These are phyloP conservation scores for Scelioninae gen. 2 DNA, from an alignment of 2,888 invertebrate species.

Conservation along the genomic window DNA sequence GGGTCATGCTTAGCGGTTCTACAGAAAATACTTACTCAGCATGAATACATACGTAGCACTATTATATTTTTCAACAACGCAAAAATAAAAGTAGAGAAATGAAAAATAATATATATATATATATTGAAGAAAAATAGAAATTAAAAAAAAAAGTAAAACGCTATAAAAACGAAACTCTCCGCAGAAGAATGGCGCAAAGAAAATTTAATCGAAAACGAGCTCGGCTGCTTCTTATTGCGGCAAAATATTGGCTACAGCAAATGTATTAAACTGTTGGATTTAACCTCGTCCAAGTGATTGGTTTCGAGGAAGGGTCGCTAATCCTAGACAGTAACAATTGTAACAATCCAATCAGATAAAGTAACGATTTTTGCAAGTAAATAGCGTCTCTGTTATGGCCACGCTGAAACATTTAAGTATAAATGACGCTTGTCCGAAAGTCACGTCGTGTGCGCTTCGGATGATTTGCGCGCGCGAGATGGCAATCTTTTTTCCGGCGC, in stretches of 20 bases:
- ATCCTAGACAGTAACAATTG: slow-evolving; percentile 53
- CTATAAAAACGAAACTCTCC: slow-evolving; percentile 17
- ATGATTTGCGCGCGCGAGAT: slow-evolving; percentile 21
- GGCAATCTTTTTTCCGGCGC: slow-evolving; percentile 1
- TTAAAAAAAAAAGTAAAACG: slow-evolving; percentile 1
- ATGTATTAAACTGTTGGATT: slow-evolving; percentile 53
- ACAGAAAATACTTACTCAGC: slow-evolving; percentile 56
- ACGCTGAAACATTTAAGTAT: slow-evolving; percentile 17
- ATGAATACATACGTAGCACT: slow-evolving; percentile 43
- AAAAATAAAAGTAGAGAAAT: slow-evolving; percentile 5
- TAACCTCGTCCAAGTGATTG: slow-evolving; percentile 49
- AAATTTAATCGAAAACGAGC: slow-evolving; percentile 42
- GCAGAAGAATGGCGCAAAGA: slow-evolving; percentile 28
- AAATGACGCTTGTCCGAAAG: slow-evolving; percentile 11
- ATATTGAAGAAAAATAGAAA: slow-evolving; percentile 7
- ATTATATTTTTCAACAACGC: slow-evolving; percentile 29
- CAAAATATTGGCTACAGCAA: slow-evolving; percentile 51
- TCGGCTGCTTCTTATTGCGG: slow-evolving; percentile 45
- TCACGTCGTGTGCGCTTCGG: slow-evolving; percentile 24
- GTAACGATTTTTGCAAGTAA: slow-evolving; percentile 49
- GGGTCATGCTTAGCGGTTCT: slow-evolving; percentile 55
- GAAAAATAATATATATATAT: not conserved
- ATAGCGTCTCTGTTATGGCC: slow-evolving; percentile 24
- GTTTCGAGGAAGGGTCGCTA: slow-evolving; percentile 51
- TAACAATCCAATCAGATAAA: slow-evolving; percentile 51